phyloP scores from a whole-genome alignment of 2,113 vertebrate species.

The Redunca redunca region DNA sequence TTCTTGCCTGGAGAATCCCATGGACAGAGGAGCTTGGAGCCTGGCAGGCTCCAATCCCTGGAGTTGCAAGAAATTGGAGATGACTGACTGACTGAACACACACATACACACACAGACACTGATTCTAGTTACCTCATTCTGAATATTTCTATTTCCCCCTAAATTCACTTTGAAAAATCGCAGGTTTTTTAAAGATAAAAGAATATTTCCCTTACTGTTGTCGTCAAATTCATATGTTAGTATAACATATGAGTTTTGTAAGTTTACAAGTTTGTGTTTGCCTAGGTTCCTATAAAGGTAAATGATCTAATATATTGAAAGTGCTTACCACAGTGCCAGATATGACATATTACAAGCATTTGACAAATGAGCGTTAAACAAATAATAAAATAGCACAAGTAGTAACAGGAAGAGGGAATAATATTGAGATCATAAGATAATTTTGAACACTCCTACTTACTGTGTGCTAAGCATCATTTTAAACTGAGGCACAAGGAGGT shows the following conservation, averaged over 20 bases:
- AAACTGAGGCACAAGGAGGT: neutral
- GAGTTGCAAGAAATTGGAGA: neutral
- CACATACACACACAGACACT: neutral
- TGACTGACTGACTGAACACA: neutral
- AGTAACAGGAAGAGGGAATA: neutral
- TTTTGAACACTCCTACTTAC: neutral
- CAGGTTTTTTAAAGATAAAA: neutral
- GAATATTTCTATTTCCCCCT: accelerated
- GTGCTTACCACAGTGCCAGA: neutral
- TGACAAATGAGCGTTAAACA: neutral
- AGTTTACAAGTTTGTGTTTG: neutral
- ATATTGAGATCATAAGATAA: neutral
- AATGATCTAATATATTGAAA: neutral
- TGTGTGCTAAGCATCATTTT: neutral
- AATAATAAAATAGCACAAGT: neutral
- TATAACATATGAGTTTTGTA: neutral
- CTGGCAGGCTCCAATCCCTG: neutral
- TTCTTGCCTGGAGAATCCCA: neutral
- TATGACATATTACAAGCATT: neutral
- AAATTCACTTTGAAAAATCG: neutral
- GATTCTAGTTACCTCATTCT: neutral
- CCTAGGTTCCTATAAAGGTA: neutral
- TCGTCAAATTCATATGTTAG: neutral
- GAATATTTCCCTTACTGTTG: neutral
- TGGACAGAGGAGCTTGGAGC: neutral